phyloP scores from a whole-genome alignment of 2,113 vertebrate genomes.

The Gobius niger region DNA sequence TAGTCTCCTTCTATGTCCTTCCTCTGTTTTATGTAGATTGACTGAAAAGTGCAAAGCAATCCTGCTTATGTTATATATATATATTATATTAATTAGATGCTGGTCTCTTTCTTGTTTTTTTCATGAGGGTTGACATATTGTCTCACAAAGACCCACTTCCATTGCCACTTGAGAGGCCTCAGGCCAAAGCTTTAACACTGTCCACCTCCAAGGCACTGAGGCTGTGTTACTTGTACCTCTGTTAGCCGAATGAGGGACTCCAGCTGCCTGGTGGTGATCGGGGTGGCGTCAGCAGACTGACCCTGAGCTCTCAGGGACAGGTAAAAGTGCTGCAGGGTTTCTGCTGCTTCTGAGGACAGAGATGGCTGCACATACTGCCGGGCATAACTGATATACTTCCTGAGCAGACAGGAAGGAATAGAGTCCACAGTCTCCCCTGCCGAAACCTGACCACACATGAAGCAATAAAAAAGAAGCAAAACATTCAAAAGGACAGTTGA shows the following conservation, averaged over 20 bases:
- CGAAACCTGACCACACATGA: constrained; percentile 70
- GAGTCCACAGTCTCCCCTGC: constrained; percentile 84
- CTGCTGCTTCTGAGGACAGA: constrained; percentile 86
- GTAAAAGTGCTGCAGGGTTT: constrained; percentile 91
- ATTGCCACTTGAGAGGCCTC: too few species aligned
- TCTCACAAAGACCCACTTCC: too few species aligned
- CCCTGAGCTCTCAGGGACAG: constrained; percentile 90
- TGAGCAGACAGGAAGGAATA: constrained; percentile 87
- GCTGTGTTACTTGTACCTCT: constrained; percentile 74
- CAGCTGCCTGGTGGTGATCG: constrained; percentile 95
- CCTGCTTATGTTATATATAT: too few species aligned
- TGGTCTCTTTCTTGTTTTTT: too few species aligned
- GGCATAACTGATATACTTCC: constrained; percentile 94
- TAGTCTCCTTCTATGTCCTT: neutral
- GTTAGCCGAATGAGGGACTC: constrained; percentile 94
- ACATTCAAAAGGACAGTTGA: too few species aligned
- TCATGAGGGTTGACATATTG: too few species aligned
- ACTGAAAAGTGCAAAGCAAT: too few species aligned
- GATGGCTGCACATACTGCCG: constrained; percentile 89
- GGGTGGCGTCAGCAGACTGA: constrained; percentile 83
- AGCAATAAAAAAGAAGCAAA: neutral
- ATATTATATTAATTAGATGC: too few species aligned
- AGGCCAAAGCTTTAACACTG: neutral
- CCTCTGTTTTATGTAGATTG: neutral
- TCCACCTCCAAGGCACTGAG: neutral